Evolutionary conservation across 2,888 invertebrate species (phyloP).

Genomic region (Oligia fasciuncula): DNA sequence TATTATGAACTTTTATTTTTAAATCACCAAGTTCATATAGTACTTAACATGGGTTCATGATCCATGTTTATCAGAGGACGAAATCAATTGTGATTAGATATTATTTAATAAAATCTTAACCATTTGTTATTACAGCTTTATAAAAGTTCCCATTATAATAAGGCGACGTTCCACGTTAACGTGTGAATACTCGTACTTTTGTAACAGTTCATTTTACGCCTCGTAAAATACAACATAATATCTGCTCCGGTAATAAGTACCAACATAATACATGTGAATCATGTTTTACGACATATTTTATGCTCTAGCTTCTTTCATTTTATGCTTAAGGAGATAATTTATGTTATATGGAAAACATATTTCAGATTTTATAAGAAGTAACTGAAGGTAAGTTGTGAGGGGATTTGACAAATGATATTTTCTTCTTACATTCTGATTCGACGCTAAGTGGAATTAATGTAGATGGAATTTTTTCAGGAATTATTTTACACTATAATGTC

Average conservation of each 20-base stretch:
- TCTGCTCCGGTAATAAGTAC: conserved; percentile 75
- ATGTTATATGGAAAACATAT: conserved; percentile 72
- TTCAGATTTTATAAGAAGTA: conserved; percentile 71
- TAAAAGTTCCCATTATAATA: conserved; percentile 38
- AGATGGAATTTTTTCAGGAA: conserved; percentile 26
- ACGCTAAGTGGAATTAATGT: conserved; percentile 56
- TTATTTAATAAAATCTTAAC: not conserved
- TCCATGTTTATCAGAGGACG: not conserved
- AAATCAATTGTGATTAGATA: not conserved
- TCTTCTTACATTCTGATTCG: conserved; percentile 54
- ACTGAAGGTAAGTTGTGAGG: conserved; percentile 66
- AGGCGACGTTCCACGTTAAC: conserved; percentile 30
- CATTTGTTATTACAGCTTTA: conserved; percentile 21
- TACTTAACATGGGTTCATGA: not conserved
- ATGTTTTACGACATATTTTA: conserved; percentile 81
- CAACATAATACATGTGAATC: conserved; percentile 79
- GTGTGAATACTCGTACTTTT: conserved; percentile 66
- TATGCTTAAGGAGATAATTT: conserved; percentile 75
- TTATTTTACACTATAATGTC: conserved; percentile 11
- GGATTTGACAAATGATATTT: conserved; percentile 68
- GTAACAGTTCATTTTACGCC: conserved; percentile 78
- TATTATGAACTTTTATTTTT: not conserved
- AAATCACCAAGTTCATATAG: not conserved
- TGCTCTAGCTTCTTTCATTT: conserved; percentile 76
- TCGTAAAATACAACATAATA: conserved; percentile 82